Conservation (phyloP, 2,888 invertebrate species). For the Polydrusus tereticollis region DNA sequence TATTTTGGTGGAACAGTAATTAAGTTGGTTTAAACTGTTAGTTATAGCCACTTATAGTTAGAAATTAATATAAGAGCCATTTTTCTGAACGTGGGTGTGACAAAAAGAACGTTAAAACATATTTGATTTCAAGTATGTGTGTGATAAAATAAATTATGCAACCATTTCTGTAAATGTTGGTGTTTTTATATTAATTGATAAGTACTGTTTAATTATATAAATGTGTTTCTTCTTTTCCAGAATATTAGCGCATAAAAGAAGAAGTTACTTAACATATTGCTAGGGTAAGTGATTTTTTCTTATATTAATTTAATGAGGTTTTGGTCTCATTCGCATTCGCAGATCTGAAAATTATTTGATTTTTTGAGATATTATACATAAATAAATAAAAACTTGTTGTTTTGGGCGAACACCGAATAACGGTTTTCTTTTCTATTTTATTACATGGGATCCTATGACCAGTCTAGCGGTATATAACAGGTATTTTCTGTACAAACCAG, state of each 20-base stretch:
- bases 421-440: too few species aligned
- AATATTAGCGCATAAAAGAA: neutral
- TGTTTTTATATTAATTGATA: neutral
- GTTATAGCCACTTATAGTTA: neutral
- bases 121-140: neutral
- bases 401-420: too few species aligned
- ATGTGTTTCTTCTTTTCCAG: conserved; percentile 9
- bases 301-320: neutral
- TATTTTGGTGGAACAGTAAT: neutral
- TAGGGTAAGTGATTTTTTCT: conserved; percentile 1
- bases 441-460: too few species aligned
- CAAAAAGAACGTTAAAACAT: neutral
- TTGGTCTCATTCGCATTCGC: too few species aligned
- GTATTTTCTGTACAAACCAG: too few species aligned
- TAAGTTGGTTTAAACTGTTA: neutral
- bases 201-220: too few species aligned
- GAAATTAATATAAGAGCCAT: neutral
- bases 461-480: too few species aligned
- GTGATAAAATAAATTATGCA: neutral
- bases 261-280: neutral
- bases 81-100: neutral
- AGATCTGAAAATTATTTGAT: too few species aligned
- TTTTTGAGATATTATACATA: neutral
- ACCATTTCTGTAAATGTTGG: neutral
- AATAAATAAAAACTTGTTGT: too few species aligned